Evolutionary conservation across 2,113 vertebrate species (phyloP), one percentile per base, ranked within the genome.

Genomic region (Alligator mississippiensis): DNA sequence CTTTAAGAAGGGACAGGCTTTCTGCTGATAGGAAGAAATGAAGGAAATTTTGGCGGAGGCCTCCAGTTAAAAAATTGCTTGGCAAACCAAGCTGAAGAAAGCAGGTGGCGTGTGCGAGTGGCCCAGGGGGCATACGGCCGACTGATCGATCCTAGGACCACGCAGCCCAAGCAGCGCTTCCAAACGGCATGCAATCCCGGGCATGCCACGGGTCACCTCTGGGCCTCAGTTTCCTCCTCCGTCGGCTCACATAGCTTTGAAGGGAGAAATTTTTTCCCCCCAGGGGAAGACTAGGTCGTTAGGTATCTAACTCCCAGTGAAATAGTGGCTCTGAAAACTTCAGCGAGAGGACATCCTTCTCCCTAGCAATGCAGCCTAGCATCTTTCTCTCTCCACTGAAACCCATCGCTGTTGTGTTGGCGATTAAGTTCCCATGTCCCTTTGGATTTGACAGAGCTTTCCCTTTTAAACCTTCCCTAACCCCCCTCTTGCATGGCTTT

Each of bases 11-110:
- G 93, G 85, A 92, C 87, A 90, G 28, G 88, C 89, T 90, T 96
- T 92, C 90, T 93, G 22, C 93, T 95, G 82, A 90, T 85, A 93
- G 57, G 92, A 85, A 92, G 80, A 91, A 97, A 89, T 90, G 84
- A 94, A 85, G 57, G 84, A 79, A 72, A 66, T 86, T 90, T 89
- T 93, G 64, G 16, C 74, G 89, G 5, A 85, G 89, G 93, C 92
- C 92, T 95, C 55, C 80, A 89, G 89, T 21, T 47, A 47, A 47
- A 47, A 47, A 47, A 47, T 47, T 47, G 47, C 9, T 47, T 47
- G 47, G 47, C 47, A 47, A 47, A 47, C 47, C 7, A 47, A 47
- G 47, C 47, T 47, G 47, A 47, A 47, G 47, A 47, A 47, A 47
- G 47, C 47, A 47, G 47, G 47, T 47, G 47, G 7, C 47, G 9